Evolutionary conservation across 2,797 vertebrate species (phyloP).

Genomic region (Sarcophilus harrisii): DNA sequence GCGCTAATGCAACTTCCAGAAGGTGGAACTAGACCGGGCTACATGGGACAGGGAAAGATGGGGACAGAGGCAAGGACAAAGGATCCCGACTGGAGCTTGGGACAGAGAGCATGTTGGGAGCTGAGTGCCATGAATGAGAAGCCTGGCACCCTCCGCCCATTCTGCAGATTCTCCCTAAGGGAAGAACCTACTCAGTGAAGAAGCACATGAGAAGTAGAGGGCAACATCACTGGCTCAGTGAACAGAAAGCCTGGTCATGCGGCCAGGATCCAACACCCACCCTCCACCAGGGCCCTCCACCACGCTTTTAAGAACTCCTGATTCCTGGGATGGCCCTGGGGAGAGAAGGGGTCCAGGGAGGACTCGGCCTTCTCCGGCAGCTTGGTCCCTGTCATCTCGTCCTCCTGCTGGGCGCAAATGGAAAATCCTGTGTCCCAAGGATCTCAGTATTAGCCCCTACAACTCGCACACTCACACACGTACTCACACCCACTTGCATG

Average conservation of each 20-base stretch:
- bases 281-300: not conserved
- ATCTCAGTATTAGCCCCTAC: too few species aligned
- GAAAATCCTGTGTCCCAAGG: too few species aligned
- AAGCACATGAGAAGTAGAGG: not conserved
- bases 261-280: not conserved
- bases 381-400: too few species aligned
- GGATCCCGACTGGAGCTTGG: not conserved
- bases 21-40: not conserved
- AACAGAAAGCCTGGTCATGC: not conserved
- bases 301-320: too few species aligned
- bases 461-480: too few species aligned
- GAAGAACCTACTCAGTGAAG: not conserved
- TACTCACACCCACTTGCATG: too few species aligned
- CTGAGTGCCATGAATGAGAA: constrained; percentile 21
- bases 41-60: not conserved
- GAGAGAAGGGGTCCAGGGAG: too few species aligned
- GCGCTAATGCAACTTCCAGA: not conserved
- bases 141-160: constrained; percentile 53
- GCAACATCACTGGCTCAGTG: accelerated
- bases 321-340: not conserved
- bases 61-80: not conserved
- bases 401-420: too few species aligned
- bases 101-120: constrained; percentile 34
- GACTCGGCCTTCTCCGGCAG: too few species aligned
- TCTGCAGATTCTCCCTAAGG: constrained; percentile 35